Evolutionary conservation across 2,113 vertebrate genomes (phyloP), one percentile per base, ranked within the genome.

Genomic region (Ia io): DNA sequence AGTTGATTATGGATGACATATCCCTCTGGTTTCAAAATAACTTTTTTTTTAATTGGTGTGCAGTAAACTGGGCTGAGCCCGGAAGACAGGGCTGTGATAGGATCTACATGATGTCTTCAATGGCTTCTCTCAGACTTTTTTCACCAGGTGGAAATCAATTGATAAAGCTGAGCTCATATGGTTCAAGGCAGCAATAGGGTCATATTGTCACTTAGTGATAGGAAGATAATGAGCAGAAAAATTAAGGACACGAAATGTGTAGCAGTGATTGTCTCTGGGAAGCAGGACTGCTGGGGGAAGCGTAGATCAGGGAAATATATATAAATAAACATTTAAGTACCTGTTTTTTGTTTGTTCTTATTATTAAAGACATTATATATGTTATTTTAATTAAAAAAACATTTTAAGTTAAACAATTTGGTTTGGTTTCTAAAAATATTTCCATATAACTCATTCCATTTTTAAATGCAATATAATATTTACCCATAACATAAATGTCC

Each of bases 391-490:
- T 53, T 90, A 70, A 76, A 94, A 83, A 37, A 25, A 9, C 37
- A 32, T 67, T 80, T 79, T 40, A 63, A 69, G 12, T 51, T 59
- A 73, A 63, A 87, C 56, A 28, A 56, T 63, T 77, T 69, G 1
- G 1, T 76, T 85, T 70, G 23, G 32, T 80, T 89, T 69, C 51
- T 53, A 22, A 87, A 84, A 22, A 1, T 5, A 2, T 61, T 82
- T 53, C 23, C 10, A 1, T 47, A 49, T 67, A 32, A 86, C 13
- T 80, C 44, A 74, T 44, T 78, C 12, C 51, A 82, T 70, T 79
- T 51, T 95, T 47, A 92, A 92, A 16, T 83, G 9, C 49, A 83
- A 53, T 61, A 61, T 67, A 17, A 51, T 53, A 59, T 59, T 90
- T 79, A 80, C 14, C 28, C 32, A 42, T 37, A 61, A 67, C 79